phyloP scores from a whole-genome alignment of 2,797 vertebrate genomes.

The Crypturellus tataupa region DNA sequence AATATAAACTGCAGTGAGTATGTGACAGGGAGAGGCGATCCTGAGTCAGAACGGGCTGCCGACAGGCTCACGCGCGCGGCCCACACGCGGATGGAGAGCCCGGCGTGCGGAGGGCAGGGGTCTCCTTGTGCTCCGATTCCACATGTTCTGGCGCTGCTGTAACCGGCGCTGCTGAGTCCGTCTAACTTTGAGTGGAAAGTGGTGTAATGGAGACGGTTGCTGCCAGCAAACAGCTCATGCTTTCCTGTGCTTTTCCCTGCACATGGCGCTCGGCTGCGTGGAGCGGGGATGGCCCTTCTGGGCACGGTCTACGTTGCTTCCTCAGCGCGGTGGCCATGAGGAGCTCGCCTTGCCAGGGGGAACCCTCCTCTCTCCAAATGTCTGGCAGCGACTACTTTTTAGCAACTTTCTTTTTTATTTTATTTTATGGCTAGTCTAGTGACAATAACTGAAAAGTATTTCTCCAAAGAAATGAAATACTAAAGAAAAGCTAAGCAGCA shows the following conservation, averaged over 20 bases:
- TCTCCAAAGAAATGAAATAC: conserved; percentile 14
- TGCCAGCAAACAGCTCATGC: conserved; percentile 26
- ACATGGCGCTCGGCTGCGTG: neutral
- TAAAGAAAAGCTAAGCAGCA: neutral
- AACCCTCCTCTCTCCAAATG: neutral
- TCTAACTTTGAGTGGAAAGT: neutral
- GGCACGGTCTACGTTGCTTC: neutral
- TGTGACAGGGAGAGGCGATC: neutral
- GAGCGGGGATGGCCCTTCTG: neutral
- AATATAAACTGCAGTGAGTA: neutral
- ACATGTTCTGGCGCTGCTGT: neutral
- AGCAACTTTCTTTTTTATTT: neutral
- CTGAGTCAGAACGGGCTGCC: neutral
- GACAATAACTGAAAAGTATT: neutral
- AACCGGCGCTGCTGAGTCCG: rapidly evolving
- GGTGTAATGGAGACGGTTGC: neutral
- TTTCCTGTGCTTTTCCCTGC: neutral
- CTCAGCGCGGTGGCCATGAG: neutral
- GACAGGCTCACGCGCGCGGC: too few relatives aligned
- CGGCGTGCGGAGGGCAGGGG: neutral
- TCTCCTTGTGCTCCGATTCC: neutral
- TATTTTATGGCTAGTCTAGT: neutral
- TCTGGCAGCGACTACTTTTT: neutral
- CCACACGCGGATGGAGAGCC: neutral
- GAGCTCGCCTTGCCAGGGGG: neutral